Conservation (phyloP, 35 echinoderm and acorn worm genomes). For the Patiria miniata region DNA sequence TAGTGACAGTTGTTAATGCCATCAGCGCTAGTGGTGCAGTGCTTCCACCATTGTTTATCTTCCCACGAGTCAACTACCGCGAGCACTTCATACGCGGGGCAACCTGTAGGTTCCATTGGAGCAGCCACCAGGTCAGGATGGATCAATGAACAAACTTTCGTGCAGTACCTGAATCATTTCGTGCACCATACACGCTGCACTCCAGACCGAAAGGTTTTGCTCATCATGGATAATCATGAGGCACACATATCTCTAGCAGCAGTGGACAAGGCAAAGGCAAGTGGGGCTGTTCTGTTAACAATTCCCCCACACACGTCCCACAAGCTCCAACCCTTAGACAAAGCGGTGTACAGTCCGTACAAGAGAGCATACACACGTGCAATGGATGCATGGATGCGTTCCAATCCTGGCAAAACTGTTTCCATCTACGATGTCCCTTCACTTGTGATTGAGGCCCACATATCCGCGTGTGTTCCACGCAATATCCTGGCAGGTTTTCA, state of each 20-base stretch:
- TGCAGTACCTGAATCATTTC: conserved; percentile 53
- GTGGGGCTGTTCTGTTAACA: conserved; percentile 36
- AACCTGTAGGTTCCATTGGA: conserved; percentile 45
- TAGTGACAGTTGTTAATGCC: conserved; percentile 64
- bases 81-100: conserved; percentile 48
- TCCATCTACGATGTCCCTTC: conserved; percentile 61
- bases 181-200: conserved; percentile 47
- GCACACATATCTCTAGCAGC: conserved; percentile 45
- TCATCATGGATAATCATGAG: conserved; percentile 73
- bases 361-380: conserved; percentile 41
- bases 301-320: conserved; percentile 59
- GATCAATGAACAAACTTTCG: conserved; percentile 60
- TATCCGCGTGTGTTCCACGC: not conserved
- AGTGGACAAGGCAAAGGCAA: conserved; percentile 34
- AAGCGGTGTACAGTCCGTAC: conserved; percentile 42
- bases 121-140: conserved; percentile 38
- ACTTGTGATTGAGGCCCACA: conserved; percentile 31
- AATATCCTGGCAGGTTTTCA: conserved; percentile 56
- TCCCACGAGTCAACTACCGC: conserved; percentile 58
- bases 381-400: conserved; percentile 45
- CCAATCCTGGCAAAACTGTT: conserved; percentile 45
- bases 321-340: conserved; percentile 54
- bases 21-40: conserved; percentile 34
- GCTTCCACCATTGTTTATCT: conserved; percentile 52
- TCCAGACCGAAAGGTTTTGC: conserved; percentile 39